Base-by-base conservation (phyloP, 2,113 vertebrate species). In the Apeltes quadracus region DNA sequence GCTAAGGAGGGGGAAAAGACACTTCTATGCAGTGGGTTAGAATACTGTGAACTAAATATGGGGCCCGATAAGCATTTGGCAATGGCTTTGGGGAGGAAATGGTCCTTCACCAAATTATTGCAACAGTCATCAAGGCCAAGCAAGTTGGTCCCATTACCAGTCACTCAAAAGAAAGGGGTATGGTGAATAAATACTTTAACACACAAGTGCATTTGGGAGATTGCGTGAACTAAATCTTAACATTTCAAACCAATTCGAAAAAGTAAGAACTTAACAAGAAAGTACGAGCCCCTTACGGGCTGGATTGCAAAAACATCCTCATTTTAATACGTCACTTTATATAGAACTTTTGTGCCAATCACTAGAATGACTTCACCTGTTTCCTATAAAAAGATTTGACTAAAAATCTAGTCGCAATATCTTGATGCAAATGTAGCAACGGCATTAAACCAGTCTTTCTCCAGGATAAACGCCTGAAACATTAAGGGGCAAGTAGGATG, bases 121-220 rank as follows among this genome's bases (percentile, higher is more conserved):
- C 76, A 54, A 51, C 76, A 69, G 22, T 43, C 23, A 44, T 43
- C 1, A 22, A 72, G 18, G 63, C 43, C 62, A 38, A 61, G 46
- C 36, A 4, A 58, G 69, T 79, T 83, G 83, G 72, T 87, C 73
- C 61, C 23, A 79, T 75, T 65, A 55, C 48, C 29, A n/a, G 58
- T 38, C 25, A 55, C 27, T 66, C 1, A 10, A 62, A 77, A 75
- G 20, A 78, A 59, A 59, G 10, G 29, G 62, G 23, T 57, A 34
- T 32, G 66, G n/a, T 59, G 44, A 82, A 85, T 76, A 82, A 89
- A 91, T 87, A 88, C 88, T 89, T 65, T 9, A 29, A 75, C 57
- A 76, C 46, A 27, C 44, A 76, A 79, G 79, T 76, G 73, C 79
- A 81, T 76, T 67, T 76, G 10, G 57, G 70, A 56, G 51, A 65